Evolutionary conservation across 2,888 invertebrate species (phyloP).

Genomic region (Lissocephala sabroskyi): DNA sequence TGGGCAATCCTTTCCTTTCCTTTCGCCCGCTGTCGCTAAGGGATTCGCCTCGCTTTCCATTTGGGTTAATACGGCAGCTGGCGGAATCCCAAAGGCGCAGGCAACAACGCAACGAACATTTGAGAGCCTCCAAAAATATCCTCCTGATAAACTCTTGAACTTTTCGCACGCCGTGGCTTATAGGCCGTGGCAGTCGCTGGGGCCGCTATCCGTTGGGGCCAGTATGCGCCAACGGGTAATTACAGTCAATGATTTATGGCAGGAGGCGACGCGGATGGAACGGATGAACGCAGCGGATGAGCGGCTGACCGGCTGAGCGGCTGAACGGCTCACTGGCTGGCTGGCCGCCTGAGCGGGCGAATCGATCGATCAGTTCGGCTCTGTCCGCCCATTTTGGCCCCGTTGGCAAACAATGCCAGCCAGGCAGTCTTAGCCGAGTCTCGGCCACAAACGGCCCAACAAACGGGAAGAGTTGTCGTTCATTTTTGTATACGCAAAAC

Average conservation of each 20-base stretch:
- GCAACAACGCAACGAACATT: no score
- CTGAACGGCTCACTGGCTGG: no score
- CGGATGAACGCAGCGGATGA: constrained; percentile 1
- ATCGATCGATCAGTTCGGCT: constrained; percentile 69
- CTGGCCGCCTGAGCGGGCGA: constrained; percentile 24
- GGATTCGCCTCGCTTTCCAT: no score
- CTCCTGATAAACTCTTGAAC: constrained; percentile 8
- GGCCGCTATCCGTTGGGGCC: constrained; percentile 5
- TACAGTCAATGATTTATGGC: constrained; percentile 71
- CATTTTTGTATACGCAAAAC: no score
- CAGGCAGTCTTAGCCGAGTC: constrained; percentile 15
- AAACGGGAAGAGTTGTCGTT: neutral
- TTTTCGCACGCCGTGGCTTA: constrained; percentile 26
- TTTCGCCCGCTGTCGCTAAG: neutral
- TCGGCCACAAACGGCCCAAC: constrained; percentile 2
- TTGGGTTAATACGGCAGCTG: neutral
- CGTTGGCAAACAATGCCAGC: constrained; percentile 39
- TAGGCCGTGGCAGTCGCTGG: constrained; percentile 32
- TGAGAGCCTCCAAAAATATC: neutral
- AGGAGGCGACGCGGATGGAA: constrained; percentile 24
- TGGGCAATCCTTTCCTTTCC: no score
- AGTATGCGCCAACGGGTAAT: constrained; percentile 70
- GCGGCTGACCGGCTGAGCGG: neutral
- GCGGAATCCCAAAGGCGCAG: neutral
- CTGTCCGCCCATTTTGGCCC: constrained; percentile 65